phyloP scores from a whole-genome alignment of 1,140 invertebrate genomes.

The Drosophila navojoa region DNA sequence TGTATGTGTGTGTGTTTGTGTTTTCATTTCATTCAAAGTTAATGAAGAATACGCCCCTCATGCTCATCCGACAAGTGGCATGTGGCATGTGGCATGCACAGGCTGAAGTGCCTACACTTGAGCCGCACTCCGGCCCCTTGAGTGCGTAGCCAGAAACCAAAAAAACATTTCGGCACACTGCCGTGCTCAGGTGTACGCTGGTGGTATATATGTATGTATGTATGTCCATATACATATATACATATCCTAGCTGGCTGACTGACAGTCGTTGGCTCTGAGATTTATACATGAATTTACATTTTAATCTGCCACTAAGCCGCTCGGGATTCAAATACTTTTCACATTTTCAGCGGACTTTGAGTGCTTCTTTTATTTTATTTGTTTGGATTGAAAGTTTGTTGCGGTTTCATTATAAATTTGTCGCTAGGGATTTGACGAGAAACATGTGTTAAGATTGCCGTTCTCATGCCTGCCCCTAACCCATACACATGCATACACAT shows the following conservation, averaged over 20 bases:
- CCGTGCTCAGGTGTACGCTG: constrained; percentile 5
- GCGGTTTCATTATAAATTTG: constrained; percentile 68
- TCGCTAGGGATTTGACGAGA: constrained; percentile 60
- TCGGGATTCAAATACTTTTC: constrained; percentile 63
- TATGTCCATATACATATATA: not conserved
- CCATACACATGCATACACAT: not conserved
- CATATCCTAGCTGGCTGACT: constrained; percentile 21
- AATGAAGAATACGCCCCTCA: constrained; percentile 65
- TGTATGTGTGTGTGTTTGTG: constrained; percentile 25
- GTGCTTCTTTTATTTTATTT: constrained; percentile 25
- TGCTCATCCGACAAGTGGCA: constrained; percentile 32
- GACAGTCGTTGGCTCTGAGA: constrained; percentile 33
- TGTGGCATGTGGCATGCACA: constrained; percentile 34
- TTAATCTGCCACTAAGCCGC: constrained; percentile 74
- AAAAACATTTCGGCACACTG: constrained; percentile 28
- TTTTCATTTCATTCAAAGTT: constrained; percentile 77
- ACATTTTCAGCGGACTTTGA: constrained; percentile 27
- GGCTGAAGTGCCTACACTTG: constrained; percentile 37
- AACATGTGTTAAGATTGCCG: constrained; percentile 36
- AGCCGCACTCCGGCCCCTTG: constrained; percentile 34
- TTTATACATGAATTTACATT: constrained; percentile 74
- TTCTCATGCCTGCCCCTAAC: not conserved
- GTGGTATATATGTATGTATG: not conserved
- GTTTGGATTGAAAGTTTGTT: constrained; percentile 63
- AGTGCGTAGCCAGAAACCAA: constrained; percentile 29